Base-by-base conservation (phyloP, 2,888 invertebrate species). In the Caenorhabditis macrosperma region DNA sequence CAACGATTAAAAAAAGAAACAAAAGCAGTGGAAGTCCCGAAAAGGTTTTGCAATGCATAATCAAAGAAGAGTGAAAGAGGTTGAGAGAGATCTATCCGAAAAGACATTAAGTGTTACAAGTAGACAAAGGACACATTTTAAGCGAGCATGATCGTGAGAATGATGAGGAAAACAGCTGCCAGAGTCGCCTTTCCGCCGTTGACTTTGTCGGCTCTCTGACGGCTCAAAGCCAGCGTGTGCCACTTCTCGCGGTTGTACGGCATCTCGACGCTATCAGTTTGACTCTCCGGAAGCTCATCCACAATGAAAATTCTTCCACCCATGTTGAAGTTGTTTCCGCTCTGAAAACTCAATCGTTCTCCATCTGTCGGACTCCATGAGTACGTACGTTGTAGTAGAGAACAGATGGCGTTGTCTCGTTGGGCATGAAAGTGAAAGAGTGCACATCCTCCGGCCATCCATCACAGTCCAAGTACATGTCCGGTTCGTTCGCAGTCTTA, bases 291-390 rank as follows among this genome's bases (percentile, higher is more conserved):
- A 7, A 90, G 78, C 59, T 89, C 94, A 91, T 97, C 96, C 67
- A 96, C 94, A 26, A 97, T 93, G 91, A 94, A 94, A 90, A 97
- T 95, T 91, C 95, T 95, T 93, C 95, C 96, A 79, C 97, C 97
- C 95, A 97, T 96, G 92, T 96, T 95, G 28, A 95, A 93, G 88
- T 95, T 95, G 3, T 95, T 95, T 92, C 95, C 96, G 77, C 96
- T 96, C 92, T 97, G 95, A 78, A 89, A n/a, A n/a, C n/a, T n/a
- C n/a, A n/a, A n/a, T n/a, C n/a, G 46, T 48, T 48, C 10, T 15
- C 33, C 33, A n/a, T 28, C 24, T 5, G 30, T 52, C 30, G n/a
- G n/a, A n/a, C n/a, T 17, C 5, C 44, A 41, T 35, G 15, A n/a
- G 17, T 12, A 72, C 83, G 67, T 81, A 91, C 91, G 86, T 91